Evolutionary conservation across 2,888 invertebrate genomes (phyloP), one percentile per base, ranked within the genome.

Genomic region (Apoda limacodes): DNA sequence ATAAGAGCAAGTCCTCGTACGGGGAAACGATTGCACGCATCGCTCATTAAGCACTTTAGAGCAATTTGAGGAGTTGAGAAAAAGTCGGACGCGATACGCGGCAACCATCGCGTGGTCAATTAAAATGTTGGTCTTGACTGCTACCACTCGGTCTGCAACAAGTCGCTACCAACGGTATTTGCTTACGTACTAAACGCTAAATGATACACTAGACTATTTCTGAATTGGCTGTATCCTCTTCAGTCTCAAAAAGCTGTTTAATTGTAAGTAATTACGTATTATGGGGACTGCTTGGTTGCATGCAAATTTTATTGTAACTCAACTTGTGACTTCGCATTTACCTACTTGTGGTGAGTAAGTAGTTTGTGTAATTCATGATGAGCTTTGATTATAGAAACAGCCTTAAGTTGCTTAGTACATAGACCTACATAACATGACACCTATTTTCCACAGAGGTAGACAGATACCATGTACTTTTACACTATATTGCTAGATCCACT

Each of bases 21-120:
- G 72, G 72, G 74, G 78, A 78, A 80, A 75, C 72, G 64, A 76
- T 75, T 66, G 80, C 80, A 80, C 80, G 80, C 80, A 80, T 76
- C 76, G 60, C 76, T 76, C 74, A 80, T 80, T 80, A 80, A 78
- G 80, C 72, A 80, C 78, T 80, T 78, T 72, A 74, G 70, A 76
- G 75, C 74, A 80, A 80, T 80, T 80, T 80, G 74, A 66, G 55
- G 52, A 62, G 64, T 52, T 56, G 57, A 74, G 75, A 78, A 80
- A 80, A 78, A 80, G 70, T 76, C 58, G 67, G 61, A 51, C n/a
- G n/a, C 69, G 64, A 68, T 68, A 56, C 61, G 60, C 60, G 56
- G 59, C 61, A 52, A 64, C 57, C 71, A 76, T 80, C 75, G 80
- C 80, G 80, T 80, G 80, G 74, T 64, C 74, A 78, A 80, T 80